A percentile compares a stretch with the other conserved stretches of the same genome.
Conservation (phyloP, 1,140 invertebrate species). For the Neotoxoptera formosana region DNA sequence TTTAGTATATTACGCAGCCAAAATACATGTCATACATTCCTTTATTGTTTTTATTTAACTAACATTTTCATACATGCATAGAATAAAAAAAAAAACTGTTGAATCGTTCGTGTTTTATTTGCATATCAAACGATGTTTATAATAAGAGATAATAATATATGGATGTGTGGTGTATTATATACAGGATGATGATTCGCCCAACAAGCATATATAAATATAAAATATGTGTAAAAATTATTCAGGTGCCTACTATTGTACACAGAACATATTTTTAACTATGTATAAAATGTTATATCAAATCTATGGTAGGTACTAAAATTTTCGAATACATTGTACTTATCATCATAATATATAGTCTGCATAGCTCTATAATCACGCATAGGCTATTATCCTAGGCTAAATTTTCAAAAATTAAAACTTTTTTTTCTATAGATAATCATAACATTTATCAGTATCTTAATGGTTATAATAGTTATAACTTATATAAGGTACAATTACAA, state of each 20-base stretch:
- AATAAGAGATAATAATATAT: neutral
- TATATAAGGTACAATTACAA: neutral
- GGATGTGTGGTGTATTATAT: neutral
- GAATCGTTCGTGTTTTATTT: neutral
- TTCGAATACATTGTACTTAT: neutral
- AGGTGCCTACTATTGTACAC: neutral
- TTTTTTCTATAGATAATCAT: neutral
- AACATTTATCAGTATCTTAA: neutral
- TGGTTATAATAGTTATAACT: neutral
- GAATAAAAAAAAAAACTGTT: neutral
- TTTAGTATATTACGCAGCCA: neutral
- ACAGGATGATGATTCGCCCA: neutral
- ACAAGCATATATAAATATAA: neutral
- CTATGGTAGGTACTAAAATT: neutral
- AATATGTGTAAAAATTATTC: neutral
- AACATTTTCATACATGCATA: neutral
- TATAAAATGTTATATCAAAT: neutral
- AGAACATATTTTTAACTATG: neutral
- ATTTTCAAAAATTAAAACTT: neutral
- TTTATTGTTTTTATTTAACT: conserved; percentile 15
- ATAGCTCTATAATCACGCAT: neutral
- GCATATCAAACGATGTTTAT: neutral
- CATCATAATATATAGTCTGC: neutral
- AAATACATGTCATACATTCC: neutral
- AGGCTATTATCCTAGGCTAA: neutral